A percentile compares a stretch with the other conserved stretches of the same genome.
These are phyloP conservation scores for Dione vanillae DNA, from an alignment of 2,888 invertebrate genomes.

Conservation along the genomic window DNA sequence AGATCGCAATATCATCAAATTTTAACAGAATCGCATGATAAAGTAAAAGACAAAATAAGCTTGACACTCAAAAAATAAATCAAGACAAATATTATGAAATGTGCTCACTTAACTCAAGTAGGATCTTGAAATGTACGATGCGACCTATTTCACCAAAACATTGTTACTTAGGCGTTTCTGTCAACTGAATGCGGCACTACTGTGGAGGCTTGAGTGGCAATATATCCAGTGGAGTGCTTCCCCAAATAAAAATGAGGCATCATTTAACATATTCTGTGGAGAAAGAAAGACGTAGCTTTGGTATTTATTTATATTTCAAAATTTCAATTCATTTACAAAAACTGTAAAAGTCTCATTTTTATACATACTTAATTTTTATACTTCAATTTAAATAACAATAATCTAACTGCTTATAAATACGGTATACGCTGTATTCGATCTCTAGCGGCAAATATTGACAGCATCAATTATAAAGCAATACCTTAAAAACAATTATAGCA, in stretches of 20 bases:
- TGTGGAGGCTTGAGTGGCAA: slow-evolving; percentile 32
- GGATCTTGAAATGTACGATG: slow-evolving; percentile 11
- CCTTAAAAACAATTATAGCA: background rate
- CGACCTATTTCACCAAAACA: slow-evolving; percentile 31
- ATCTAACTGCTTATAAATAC: too few species aligned
- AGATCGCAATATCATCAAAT: too few species aligned
- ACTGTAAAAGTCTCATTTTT: background rate
- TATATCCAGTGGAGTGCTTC: slow-evolving; percentile 32
- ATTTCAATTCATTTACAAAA: background rate
- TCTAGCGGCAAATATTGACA: too few species aligned
- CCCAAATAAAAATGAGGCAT: slow-evolving; percentile 24
- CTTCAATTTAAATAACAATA: too few species aligned
- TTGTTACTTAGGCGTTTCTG: slow-evolving; percentile 30
- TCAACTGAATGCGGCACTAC: slow-evolving; percentile 30
- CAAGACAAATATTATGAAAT: slow-evolving; percentile 19
- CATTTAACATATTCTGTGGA: slow-evolving; percentile 19
- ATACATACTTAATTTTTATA: too few species aligned
- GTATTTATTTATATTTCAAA: background rate
- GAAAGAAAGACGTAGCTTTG: background rate
- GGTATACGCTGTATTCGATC: too few species aligned
- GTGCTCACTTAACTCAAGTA: slow-evolving; percentile 15
- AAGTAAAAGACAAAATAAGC: background rate
- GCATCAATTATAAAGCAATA: background rate
- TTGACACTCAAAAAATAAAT: background rate
- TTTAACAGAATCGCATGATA: background rate